phyloP scores from a whole-genome alignment of 37 sponge, comb jelly and placozoan genomes.

The Bolinopsis microptera region DNA sequence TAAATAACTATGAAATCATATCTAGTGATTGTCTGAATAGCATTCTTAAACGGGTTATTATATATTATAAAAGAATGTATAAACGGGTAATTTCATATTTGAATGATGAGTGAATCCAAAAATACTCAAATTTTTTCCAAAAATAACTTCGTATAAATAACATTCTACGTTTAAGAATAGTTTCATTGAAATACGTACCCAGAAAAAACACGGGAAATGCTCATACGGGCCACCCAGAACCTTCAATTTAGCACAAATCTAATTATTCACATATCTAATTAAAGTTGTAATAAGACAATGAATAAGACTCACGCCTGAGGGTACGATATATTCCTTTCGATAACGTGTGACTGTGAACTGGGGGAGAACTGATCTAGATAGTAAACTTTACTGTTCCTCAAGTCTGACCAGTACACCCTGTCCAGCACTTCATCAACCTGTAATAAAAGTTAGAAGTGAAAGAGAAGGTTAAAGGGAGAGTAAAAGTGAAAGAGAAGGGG shows the following conservation, averaged over 20 bases:
- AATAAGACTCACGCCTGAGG: conserved; percentile 13
- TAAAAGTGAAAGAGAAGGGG: background rate
- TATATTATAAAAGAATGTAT: no score
- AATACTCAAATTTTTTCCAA: background rate
- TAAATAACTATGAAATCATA: no score
- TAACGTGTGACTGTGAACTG: background rate
- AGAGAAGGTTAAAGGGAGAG: background rate
- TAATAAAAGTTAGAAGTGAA: background rate
- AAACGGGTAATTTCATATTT: no score
- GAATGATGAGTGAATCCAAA: no score
- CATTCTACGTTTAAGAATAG: background rate
- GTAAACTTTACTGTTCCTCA: background rate
- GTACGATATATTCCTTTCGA: background rate
- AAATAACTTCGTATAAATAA: background rate
- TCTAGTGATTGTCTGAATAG: no score
- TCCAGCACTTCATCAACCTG: conserved; percentile 26
- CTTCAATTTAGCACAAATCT: no score
- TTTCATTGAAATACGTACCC: background rate
- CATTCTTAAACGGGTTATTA: no score
- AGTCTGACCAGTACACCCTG: conserved; percentile 19
- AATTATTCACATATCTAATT: no score
- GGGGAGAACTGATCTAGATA: background rate
- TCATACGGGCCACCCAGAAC: no score
- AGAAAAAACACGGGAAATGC: no score
- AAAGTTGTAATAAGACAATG: no score